Evolutionary conservation across 2,797 vertebrate species (phyloP), one percentile per base, ranked within the genome.

Genomic region (Halcyon chelicuti): DNA sequence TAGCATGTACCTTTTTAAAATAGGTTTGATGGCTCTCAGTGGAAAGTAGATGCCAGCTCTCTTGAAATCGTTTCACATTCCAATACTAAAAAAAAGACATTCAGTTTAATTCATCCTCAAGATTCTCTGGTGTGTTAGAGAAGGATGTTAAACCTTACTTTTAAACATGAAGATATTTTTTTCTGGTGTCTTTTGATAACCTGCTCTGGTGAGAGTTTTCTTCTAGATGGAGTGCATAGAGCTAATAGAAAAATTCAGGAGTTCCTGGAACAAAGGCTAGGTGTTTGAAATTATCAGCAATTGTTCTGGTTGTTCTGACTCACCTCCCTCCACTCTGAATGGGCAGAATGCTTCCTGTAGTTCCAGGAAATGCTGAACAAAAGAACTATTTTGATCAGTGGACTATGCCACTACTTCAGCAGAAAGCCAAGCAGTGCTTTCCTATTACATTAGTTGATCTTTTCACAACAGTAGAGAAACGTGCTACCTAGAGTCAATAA

Each of bases 301-400:
- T 86, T 68, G 23, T 66, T 86, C 26, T 78, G 19, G 49, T 62
- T 57, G 12, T 61, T 87, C 68, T 88, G 86, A 88, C 68, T 96
- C 58, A 14, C 75, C 82, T 91, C 72, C 42, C 47, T 96, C 26
- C 4, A 5, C 42, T 67, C 52, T n/a, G 68, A 65, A 63, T 60
- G 46, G 87, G 55, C 28, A 83, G 75, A 95, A 75, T 44, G 26
- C 62, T 93, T 75, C 54, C 65, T 75, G 90, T 75, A 39, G n/a
- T 83, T 97, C 42, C 87, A 94, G 96, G 95, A 96, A 94, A 72
- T 88, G 68, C 7, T 10, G 57, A 95, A 96, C 86, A 94, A 96
- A 96, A 63, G 89, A 80, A 51, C 87, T 94, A 16, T 94, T 97
- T 86, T 94, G 51, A 91, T 90, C 51, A 7, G 7, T 78, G 78